A percentile compares a stretch with the other conserved stretches of the same genome.
Conservation (phyloP, 2,113 vertebrate species). For the Cairina moschata region DNA sequence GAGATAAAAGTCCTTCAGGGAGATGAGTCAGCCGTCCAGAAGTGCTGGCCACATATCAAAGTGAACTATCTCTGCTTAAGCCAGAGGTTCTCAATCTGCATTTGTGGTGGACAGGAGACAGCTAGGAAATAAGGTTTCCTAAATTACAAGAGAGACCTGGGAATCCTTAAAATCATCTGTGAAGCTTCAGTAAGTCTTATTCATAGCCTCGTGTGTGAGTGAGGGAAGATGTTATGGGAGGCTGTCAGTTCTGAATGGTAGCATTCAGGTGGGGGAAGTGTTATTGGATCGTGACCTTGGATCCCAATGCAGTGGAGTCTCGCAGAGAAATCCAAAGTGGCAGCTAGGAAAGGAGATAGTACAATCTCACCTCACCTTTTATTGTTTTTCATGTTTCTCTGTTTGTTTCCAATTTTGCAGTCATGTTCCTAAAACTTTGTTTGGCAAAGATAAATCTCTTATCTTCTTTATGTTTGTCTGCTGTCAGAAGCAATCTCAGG, state of each 20-base stretch:
- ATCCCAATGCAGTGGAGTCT: not conserved
- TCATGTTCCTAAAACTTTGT: not conserved
- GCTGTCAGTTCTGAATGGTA: not conserved
- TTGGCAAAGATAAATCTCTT: not conserved
- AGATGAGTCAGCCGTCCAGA: not conserved
- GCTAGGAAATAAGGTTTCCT: not conserved
- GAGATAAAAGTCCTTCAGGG: not conserved
- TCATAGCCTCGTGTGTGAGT: not conserved
- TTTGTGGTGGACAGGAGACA: not conserved
- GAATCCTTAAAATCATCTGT: not conserved
- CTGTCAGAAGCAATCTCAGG: slow-evolving; percentile 7
- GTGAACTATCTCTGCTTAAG: not conserved
- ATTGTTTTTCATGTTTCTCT: not conserved
- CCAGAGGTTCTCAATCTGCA: not conserved
- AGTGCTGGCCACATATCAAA: not conserved
- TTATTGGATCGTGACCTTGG: not conserved
- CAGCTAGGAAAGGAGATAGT: not conserved
- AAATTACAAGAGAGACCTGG: not conserved
- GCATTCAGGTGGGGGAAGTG: not conserved
- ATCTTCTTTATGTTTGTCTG: not conserved
- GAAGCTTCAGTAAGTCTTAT: not conserved
- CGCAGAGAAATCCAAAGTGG: not conserved
- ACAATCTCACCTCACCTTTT: not conserved
- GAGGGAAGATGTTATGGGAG: not conserved
- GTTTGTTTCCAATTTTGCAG: slow-evolving; percentile 1